A percentile compares a stretch with the other conserved stretches of the same genome.
Conservation (phyloP, 1,140 invertebrate genomes). For the Scaptomyza montana region DNA sequence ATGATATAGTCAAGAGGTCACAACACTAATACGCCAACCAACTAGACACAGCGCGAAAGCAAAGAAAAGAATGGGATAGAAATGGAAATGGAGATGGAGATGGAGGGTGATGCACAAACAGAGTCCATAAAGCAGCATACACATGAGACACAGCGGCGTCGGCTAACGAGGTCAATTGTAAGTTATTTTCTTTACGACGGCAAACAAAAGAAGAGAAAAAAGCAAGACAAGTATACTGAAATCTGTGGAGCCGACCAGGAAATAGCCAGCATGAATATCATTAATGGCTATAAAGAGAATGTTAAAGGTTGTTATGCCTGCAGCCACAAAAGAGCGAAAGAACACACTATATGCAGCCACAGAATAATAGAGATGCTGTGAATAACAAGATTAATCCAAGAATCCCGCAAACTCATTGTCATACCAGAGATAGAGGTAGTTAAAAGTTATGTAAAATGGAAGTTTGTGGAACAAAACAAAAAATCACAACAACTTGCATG, state of each 20-base stretch:
- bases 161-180: conserved; percentile 80
- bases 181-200: conserved; percentile 65
- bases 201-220: conserved; percentile 31
- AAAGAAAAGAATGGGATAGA: background rate
- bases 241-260: conserved; percentile 53
- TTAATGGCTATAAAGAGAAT: conserved; percentile 67
- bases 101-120: conserved; percentile 17
- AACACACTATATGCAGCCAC: background rate
- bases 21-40: conserved; percentile 56
- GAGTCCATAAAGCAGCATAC: conserved; percentile 46
- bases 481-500: no score
- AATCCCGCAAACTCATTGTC: background rate
- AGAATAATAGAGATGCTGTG: background rate
- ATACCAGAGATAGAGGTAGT: no score
- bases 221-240: conserved; percentile 32
- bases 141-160: conserved; percentile 49
- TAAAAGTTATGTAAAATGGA: no score
- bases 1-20: conserved; percentile 78
- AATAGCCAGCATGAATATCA: conserved; percentile 74
- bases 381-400: background rate
- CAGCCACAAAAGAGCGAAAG: background rate
- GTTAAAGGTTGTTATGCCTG: conserved; percentile 57
- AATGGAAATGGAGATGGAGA: background rate
- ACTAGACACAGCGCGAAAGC: conserved; percentile 1
- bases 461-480: no score